A percentile compares a stretch with the other conserved stretches of the same genome.
Evolutionary conservation across 2,888 invertebrate species (phyloP).

Genomic region (Oscheius sp.): DNA sequence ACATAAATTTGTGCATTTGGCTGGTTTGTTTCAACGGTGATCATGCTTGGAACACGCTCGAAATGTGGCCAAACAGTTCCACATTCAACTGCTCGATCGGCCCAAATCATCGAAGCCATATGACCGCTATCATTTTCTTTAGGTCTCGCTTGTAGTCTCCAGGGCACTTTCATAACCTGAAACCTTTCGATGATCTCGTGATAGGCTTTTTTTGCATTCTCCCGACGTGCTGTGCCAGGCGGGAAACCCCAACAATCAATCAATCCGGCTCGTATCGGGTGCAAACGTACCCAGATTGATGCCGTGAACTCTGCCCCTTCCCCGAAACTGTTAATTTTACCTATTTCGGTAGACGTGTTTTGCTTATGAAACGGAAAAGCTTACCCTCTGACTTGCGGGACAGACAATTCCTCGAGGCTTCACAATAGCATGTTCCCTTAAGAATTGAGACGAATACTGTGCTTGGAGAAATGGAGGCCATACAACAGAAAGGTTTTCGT

Average conservation of each 20-base stretch:
- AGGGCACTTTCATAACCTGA: conserved; percentile 42
- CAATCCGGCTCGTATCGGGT: conserved; percentile 6
- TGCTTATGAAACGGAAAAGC: background rate
- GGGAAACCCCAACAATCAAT: no score
- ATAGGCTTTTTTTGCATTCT: no score
- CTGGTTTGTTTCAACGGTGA: conserved; percentile 45
- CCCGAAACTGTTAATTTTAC: conserved; percentile 21
- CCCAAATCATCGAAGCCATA: conserved; percentile 48
- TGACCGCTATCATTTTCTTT: conserved; percentile 30
- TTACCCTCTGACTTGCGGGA: conserved; percentile 34
- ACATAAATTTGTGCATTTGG: conserved; percentile 38
- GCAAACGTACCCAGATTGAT: background rate
- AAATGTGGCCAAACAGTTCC: conserved; percentile 62
- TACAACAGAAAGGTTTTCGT: conserved; percentile 41
- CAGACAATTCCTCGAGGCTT: conserved; percentile 31
- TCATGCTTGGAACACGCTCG: conserved; percentile 48
- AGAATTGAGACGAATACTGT: conserved; percentile 55
- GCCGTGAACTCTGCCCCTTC: conserved; percentile 6
- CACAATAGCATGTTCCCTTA: conserved; percentile 47
- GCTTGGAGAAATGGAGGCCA: conserved; percentile 58
- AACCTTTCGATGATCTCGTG: background rate
- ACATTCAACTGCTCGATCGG: conserved; percentile 40
- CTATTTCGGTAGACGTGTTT: background rate
- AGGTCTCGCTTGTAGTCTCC: conserved; percentile 35
- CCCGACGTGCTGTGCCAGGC: no score